Percentiles rank a stretch among this genome's conserved stretches.
These are phyloP conservation scores for Biston stratarius DNA, from an alignment of 2,888 invertebrate species.

Conservation along the genomic window DNA sequence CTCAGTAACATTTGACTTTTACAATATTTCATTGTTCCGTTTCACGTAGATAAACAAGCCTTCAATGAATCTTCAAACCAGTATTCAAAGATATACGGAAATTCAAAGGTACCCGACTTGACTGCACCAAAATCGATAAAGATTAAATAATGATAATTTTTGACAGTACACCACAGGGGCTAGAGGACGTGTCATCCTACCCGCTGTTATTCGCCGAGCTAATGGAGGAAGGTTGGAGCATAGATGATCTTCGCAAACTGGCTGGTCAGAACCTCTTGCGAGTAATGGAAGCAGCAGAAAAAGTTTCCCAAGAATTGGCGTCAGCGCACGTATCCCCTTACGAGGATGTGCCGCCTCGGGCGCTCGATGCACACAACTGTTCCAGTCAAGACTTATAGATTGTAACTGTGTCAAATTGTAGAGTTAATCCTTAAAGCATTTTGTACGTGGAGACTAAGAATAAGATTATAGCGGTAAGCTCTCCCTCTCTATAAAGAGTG, in stretches of 20 bases:
- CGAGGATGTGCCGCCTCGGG: constrained; percentile 89
- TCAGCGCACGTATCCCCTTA: constrained; percentile 90
- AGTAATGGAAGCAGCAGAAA: constrained; percentile 90
- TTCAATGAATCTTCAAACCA: too few relatives aligned
- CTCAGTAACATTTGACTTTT: too few relatives aligned
- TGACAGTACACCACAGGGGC: constrained; percentile 91
- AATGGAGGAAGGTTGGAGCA: constrained; percentile 92
- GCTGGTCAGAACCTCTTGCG: constrained; percentile 92
- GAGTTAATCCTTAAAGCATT: constrained; percentile 10
- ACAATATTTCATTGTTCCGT: too few relatives aligned
- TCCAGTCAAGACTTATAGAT: constrained; percentile 86
- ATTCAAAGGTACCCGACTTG: too few relatives aligned
- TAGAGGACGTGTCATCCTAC: constrained; percentile 93
- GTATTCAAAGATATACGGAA: too few relatives aligned
- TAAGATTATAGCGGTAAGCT: background rate
- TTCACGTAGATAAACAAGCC: too few relatives aligned
- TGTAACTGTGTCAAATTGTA: constrained; percentile 28
- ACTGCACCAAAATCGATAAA: background rate
- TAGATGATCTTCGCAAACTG: constrained; percentile 91
- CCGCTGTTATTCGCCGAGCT: constrained; percentile 92
- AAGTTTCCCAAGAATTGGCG: constrained; percentile 90
- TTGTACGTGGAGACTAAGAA: constrained; percentile 5
- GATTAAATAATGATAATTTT: constrained; percentile 7
- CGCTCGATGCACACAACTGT: constrained; percentile 88
- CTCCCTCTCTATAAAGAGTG: constrained; percentile 2